Evolutionary conservation across 2,113 vertebrate genomes (phyloP).

Genomic region (Ginglymostoma cirratum): DNA sequence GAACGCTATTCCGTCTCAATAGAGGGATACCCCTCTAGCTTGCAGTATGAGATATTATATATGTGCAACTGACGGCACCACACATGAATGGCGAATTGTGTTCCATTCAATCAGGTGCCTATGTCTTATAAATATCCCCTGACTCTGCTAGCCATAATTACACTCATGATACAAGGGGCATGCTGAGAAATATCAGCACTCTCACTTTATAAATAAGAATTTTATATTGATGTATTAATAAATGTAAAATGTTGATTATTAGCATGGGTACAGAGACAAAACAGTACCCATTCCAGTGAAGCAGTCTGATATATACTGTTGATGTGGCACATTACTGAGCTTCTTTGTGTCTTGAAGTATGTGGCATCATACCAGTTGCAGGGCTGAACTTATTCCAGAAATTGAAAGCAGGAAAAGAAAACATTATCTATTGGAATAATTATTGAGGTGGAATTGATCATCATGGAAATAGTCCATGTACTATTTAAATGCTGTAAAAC

Average conservation of each 20-base stretch:
- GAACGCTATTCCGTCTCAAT: constrained; percentile 14
- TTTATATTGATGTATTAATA: constrained; percentile 3
- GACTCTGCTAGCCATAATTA: background rate
- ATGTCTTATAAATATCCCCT: background rate
- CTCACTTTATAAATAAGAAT: constrained; percentile 19
- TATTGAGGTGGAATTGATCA: constrained; percentile 6
- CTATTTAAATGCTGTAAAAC: constrained; percentile 17
- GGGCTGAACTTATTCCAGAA: background rate
- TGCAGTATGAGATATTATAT: background rate
- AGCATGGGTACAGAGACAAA: constrained; percentile 1
- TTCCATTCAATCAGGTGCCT: background rate
- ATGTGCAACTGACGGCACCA: background rate
- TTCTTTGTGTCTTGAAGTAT: background rate
- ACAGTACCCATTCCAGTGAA: background rate
- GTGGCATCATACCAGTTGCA: background rate
- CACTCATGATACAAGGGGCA: background rate
- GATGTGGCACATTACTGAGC: background rate
- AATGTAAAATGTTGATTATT: constrained; percentile 20
- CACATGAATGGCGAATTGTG: background rate
- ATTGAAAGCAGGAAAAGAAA: background rate
- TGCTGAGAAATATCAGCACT: background rate
- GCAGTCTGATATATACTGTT: background rate
- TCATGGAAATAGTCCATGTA: background rate
- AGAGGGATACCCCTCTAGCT: constrained; percentile 12
- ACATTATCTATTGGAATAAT: background rate